A percentile compares a stretch with the other conserved stretches of the same genome.
Conservation (phyloP, 2,888 invertebrate species). For the Eupithecia insigniata region DNA sequence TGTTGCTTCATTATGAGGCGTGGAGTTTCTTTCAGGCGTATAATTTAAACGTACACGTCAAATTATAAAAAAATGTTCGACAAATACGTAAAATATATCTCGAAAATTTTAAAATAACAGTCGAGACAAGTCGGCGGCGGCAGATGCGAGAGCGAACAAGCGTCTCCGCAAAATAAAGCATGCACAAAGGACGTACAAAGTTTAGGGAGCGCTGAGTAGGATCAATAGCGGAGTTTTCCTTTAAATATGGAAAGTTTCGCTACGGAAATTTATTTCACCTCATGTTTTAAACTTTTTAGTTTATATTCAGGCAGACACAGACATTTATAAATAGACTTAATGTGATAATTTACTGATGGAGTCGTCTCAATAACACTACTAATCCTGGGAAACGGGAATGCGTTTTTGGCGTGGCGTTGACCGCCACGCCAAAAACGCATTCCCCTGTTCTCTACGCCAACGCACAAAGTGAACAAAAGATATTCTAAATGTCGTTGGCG, state of each 20-base stretch:
- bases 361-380: too few species aligned
- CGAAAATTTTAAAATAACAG: constrained; percentile 31
- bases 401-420: too few species aligned
- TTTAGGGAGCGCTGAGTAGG: constrained; percentile 41
- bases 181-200: constrained; percentile 38
- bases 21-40: constrained; percentile 49
- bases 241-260: constrained; percentile 34
- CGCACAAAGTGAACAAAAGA: too few species aligned
- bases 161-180: constrained; percentile 33
- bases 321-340: neutral
- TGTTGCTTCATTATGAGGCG: constrained; percentile 55
- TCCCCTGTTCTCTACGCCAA: too few species aligned
- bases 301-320: neutral
- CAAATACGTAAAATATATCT: constrained; percentile 36
- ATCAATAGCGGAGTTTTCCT: constrained; percentile 41
- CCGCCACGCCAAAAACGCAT: too few species aligned
- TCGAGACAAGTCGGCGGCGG: constrained; percentile 19
- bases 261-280: constrained; percentile 11
- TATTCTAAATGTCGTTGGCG: too few species aligned
- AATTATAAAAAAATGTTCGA: constrained; percentile 38
- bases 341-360: neutral
- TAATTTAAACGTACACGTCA: constrained; percentile 49
- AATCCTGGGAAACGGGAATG: too few species aligned
- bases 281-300: constrained; percentile 1
- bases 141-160: constrained; percentile 15